Evolutionary conservation across 2,113 vertebrate genomes (phyloP).

Genomic region (Heliornis fulica): DNA sequence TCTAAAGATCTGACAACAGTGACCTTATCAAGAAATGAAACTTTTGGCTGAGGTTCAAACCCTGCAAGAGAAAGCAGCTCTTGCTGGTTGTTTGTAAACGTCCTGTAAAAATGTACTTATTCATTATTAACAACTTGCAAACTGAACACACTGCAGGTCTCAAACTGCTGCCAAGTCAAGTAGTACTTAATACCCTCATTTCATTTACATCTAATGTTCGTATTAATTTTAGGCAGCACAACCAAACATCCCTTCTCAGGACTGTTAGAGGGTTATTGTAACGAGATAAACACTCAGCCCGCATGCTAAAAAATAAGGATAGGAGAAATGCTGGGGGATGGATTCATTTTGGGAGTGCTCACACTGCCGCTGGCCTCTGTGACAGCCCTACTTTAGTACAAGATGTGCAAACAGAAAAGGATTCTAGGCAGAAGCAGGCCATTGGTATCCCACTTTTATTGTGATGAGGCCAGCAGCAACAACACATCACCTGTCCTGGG

Average conservation of each 20-base stretch:
- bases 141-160: neutral
- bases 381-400: neutral
- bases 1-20: slow-evolving; percentile 45
- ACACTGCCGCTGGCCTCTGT: neutral
- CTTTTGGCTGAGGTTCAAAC: slow-evolving; percentile 37
- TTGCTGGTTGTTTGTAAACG: slow-evolving; percentile 52
- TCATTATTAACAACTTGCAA: slow-evolving; percentile 61
- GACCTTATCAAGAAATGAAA: slow-evolving; percentile 63
- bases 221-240: slow-evolving; percentile 27
- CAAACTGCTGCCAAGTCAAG: slow-evolving; percentile 25
- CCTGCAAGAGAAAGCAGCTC: slow-evolving; percentile 12
- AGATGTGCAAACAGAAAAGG: neutral
- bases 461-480: neutral
- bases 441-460: neutral
- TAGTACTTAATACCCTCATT: neutral
- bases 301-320: neutral
- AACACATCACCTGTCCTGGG: neutral
- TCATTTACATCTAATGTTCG: slow-evolving; percentile 22
- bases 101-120: slow-evolving; percentile 45
- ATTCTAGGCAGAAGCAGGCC: neutral
- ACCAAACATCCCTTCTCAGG: neutral
- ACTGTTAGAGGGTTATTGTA: neutral
- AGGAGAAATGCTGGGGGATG: neutral
- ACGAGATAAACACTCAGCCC: neutral
- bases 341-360: neutral